Evolutionary conservation across 2,888 invertebrate genomes (phyloP), one percentile per base, ranked within the genome.

Genomic region (Dyspetes luteomarginatus): DNA sequence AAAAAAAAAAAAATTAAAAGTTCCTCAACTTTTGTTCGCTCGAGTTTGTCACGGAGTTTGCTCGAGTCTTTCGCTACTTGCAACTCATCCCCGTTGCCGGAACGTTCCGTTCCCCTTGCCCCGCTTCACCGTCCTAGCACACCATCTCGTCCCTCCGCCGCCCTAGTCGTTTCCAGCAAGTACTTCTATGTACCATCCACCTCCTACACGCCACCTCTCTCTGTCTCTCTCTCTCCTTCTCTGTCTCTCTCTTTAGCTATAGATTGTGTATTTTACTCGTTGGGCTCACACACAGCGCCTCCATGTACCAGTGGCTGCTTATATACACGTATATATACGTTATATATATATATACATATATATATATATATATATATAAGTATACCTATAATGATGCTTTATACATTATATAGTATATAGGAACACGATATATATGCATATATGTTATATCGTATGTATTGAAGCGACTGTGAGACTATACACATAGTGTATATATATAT

Each of bases 161-260:
- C 89, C 89, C 90, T 89, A 89, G 88, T 91, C 91, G 88, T 90
- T 90, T 90, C 90, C 90, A 90, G 88, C 91, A 90, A 91, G 91
- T 90, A 91, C 89, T 89, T 88, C 89, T 90, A 90, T 91, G 90
- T 91, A 90, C 89, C 88, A 86, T 87, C 88, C 88, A 90, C 90
- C 90, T 90, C 89, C 87, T 88, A 89, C 89, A 90, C 88, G 88
- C 89, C 86, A 89, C 87, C 89, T 88, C 79, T 71, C 82, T 82
- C 82, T 78, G 83, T 79, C 82, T 68, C 77, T 79, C 75, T 45
- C 28, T 50, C 48, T 28, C 68, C 74, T 76, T 64, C 28, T 41
- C 36, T 26, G 26, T 58, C 19, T 30, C 22, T 41, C 55, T 30
- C 43, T 43, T 17, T 62, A n/a, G 85, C 86, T 88, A 86, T 87